Base-by-base conservation (phyloP, 2,888 invertebrate species). In the Glyphotaelius pellucidus region DNA sequence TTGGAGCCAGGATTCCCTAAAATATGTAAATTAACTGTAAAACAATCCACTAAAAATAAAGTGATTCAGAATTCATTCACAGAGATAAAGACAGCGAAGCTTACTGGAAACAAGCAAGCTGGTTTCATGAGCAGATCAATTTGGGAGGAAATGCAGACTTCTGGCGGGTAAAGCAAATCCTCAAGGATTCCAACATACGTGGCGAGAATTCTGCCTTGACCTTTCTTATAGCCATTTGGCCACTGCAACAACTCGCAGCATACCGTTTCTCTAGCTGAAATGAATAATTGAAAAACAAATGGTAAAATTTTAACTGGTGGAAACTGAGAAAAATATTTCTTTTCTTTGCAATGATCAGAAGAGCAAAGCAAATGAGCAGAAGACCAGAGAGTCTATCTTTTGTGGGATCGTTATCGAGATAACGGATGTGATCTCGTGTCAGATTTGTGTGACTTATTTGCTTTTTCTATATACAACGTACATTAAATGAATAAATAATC, bases 1-100 rank as follows among this genome's bases (percentile, higher is more conserved):
- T 98, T 0, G 98, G 98, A 2, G 97, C 96, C 86, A 97, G 95
- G 84, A 97, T 97, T 88, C 98, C 97, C 97, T 97, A 94, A 94
- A 94, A 94, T 32, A 88, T 67, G 19, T 32, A 14, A 67, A 67
- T 67, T 25, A 67, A 25, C 4, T 25, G n/a, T 67, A 67, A 9
- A n/a, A n/a, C 25, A n/a, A 67, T 67, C 67, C 9, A n/a, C 25
- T 67, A n/a, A 9, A n/a, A 67, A 25, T n/a, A 25, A 86, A 94
- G 83, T 90, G 91, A 92, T 67, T 91, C 42, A 42, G 14, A 30
- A n/a, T 85, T 4, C 67, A 86, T 86, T 86, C 15, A 86, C 15
- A 12, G 42, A 25, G n/a, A 86, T 81, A 84, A 84, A 11, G 67
- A 19, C 19, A 67, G 25, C 7, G n/a, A 25, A 92, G 90, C 95